Base-by-base conservation (phyloP, 2,888 invertebrate genomes). In the Peribatodes rhomboidaria region DNA sequence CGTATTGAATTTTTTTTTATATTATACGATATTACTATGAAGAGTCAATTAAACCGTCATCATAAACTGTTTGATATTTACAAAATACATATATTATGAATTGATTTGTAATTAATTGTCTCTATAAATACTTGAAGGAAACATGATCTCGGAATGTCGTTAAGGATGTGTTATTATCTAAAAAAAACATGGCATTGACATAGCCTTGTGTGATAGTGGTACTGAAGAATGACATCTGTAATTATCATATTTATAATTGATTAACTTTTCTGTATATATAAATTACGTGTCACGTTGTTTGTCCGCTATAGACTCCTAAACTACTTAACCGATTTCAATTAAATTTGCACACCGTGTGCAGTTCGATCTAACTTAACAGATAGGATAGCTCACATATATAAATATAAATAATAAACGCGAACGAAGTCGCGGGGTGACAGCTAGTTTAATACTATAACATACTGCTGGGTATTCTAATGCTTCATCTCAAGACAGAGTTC, bases 131-230 rank as follows among this genome's bases (percentile, higher is more conserved):
- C 61, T 33, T 57, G 49, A 37, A 64, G 54, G 59, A 66, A 64
- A 64, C 65, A 57, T 61, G 50, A 61, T 59, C 53, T 41, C 18
- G 55, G 67, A 64, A 67, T 71, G 62, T 64, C 27, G 57, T 65
- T 58, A 49, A 67, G 67, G 60, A 70, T 67, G 8, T 41, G 52
- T 63, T 66, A 66, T 61, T 71, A 59, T 67, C 35, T 65, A 39
- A 63, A 47, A 66, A 42, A 47, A 66, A 42, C 50, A 56, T 57
- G 69, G 59, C 67, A 69, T 67, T 67, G 65, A 59, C 53, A 59
- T 18, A 50, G 53, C 70, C 69, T 67, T 69, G 55, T 67, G 39
- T 64, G 42, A 11, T 56, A 39, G 46, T 31, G 49, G 20, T 33
- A 42, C 18, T 18, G 18, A 37, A 49, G 49, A 39, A 41, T 49